phyloP scores from a whole-genome alignment of 2,888 invertebrate species.

The Trilocha varians region DNA sequence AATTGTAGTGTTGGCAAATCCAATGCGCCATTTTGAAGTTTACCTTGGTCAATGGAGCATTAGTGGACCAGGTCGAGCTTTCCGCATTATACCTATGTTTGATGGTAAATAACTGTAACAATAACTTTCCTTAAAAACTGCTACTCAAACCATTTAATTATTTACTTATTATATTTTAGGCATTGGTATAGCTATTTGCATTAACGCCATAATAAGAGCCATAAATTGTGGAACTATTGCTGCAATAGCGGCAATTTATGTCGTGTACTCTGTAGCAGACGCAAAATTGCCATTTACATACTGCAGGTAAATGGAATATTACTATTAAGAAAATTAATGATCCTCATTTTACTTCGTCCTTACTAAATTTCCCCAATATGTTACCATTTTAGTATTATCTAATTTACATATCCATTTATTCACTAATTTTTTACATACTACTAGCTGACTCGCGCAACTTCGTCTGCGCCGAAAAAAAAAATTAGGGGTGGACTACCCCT shows the following conservation, averaged over 20 bases:
- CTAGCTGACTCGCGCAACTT: no score
- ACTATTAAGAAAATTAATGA: no score
- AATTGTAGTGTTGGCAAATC: constrained; percentile 43
- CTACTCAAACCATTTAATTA: not conserved
- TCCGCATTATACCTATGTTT: constrained; percentile 51
- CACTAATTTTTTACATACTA: no score
- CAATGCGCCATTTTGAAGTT: constrained; percentile 58
- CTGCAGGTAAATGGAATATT: no score
- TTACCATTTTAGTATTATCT: no score
- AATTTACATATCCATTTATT: no score
- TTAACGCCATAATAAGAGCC: constrained; percentile 52
- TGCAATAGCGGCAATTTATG: constrained; percentile 43
- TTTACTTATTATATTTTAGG: constrained; percentile 32
- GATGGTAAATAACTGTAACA: constrained; percentile 35
- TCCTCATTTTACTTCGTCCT: no score
- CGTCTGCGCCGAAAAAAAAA: no score
- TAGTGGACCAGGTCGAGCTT: constrained; percentile 61
- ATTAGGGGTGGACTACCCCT: no score
- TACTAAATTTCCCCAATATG: no score
- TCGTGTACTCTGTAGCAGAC: constrained; percentile 40
- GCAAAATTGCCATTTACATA: constrained; percentile 46
- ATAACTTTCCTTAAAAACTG: no score
- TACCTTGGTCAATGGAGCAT: constrained; percentile 66
- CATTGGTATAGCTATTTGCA: constrained; percentile 57
- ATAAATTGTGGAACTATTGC: constrained; percentile 46